phyloP scores from a whole-genome alignment of 2,113 vertebrate species.

The Dasyurus viverrinus region DNA sequence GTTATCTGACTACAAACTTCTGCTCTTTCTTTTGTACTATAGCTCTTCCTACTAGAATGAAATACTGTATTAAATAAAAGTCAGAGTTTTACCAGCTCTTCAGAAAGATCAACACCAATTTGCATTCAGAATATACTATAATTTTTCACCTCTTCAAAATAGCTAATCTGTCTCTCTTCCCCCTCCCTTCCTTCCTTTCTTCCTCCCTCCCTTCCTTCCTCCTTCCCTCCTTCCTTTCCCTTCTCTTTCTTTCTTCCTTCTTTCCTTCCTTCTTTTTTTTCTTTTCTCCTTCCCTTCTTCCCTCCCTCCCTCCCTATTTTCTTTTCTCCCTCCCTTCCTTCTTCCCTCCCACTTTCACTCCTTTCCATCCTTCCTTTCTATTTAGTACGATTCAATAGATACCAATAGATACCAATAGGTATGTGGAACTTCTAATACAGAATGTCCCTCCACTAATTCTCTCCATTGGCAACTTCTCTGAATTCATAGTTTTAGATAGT shows the following conservation, averaged over 20 bases:
- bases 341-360: too few relatives aligned
- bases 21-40: background rate
- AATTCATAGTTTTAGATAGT: background rate
- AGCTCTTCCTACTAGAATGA: background rate
- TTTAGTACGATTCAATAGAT: background rate
- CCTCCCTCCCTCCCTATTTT: too few relatives aligned
- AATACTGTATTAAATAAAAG: background rate
- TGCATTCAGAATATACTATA: background rate
- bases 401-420: too few relatives aligned
- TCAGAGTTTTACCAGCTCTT: background rate
- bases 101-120: slow-evolving; percentile 2
- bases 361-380: background rate
- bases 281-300: too few relatives aligned
- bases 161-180: background rate
- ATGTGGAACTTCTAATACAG: background rate
- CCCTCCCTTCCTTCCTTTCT: background rate
- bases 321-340: too few relatives aligned
- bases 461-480: background rate
- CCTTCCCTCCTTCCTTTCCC: too few relatives aligned
- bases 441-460: background rate
- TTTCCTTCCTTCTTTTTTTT: too few relatives aligned
- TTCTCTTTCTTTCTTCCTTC: too few relatives aligned
- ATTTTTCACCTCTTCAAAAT: background rate
- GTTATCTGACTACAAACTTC: background rate
- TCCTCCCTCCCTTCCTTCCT: background rate